Evolutionary conservation across 2,888 invertebrate genomes (phyloP).

Genomic region (Monochamus alternatus): DNA sequence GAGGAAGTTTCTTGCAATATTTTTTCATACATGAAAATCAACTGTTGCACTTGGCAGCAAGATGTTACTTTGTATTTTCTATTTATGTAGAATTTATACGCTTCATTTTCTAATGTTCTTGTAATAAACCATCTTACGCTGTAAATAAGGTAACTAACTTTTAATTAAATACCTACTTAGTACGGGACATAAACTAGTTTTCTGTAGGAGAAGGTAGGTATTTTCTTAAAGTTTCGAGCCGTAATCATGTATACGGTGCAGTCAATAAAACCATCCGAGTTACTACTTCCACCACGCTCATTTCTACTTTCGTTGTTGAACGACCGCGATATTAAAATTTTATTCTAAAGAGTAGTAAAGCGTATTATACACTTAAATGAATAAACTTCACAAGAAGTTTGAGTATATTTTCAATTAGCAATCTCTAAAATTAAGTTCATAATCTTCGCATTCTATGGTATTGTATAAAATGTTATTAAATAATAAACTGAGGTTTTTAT

Average conservation of each 20-base stretch:
- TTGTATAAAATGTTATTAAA: too few species aligned
- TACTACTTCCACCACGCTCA: conserved; percentile 7
- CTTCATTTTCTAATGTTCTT: conserved; percentile 7
- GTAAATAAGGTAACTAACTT: conserved; percentile 34
- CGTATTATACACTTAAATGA: conserved; percentile 15
- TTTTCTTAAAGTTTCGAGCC: conserved; percentile 27
- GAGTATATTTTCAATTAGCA: background rate
- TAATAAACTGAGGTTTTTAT: too few species aligned
- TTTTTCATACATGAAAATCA: background rate
- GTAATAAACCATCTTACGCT: conserved; percentile 21
- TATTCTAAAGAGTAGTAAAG: conserved; percentile 21
- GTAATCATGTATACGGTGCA: conserved; percentile 31
- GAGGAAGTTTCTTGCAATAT: too few species aligned
- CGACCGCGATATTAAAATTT: conserved; percentile 35
- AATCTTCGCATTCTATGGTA: background rate
- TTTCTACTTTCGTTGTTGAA: conserved; percentile 18
- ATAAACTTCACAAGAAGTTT: conserved; percentile 16
- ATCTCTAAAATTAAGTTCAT: background rate
- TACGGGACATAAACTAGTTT: conserved; percentile 22
- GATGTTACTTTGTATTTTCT: conserved; percentile 6
- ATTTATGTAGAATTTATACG: background rate
- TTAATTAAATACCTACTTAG: conserved; percentile 35
- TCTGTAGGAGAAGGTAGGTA: conserved; percentile 18
- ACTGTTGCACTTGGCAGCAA: too few species aligned
- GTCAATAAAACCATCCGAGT: conserved; percentile 25